phyloP scores from a whole-genome alignment of 2,888 invertebrate genomes.

The Ptychoptera albimana region DNA sequence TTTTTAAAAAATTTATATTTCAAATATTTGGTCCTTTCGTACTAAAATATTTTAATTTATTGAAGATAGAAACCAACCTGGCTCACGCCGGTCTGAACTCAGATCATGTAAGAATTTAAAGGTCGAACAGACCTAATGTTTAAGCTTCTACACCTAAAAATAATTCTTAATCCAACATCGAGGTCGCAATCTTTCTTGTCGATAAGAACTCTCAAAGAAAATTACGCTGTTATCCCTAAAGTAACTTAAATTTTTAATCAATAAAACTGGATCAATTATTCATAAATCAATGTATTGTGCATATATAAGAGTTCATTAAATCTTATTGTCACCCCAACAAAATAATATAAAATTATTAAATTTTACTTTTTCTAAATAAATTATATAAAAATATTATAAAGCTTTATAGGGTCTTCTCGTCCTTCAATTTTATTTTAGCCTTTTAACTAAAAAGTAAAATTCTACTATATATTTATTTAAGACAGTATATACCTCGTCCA shows the following conservation, averaged over 20 bases:
- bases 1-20: slow-evolving; percentile 34
- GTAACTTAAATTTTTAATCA: slow-evolving; percentile 56
- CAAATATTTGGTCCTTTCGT: slow-evolving; percentile 58
- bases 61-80: slow-evolving; percentile 77
- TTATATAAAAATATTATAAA: slow-evolving; percentile 33
- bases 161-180: slow-evolving; percentile 73
- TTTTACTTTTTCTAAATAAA: slow-evolving; percentile 26
- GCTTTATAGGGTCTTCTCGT: slow-evolving; percentile 70
- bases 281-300: slow-evolving; percentile 28
- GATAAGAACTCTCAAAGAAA: slow-evolving; percentile 57
- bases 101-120: slow-evolving; percentile 75
- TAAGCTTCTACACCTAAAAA: slow-evolving; percentile 48
- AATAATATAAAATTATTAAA: slow-evolving; percentile 30
- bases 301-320: slow-evolving; percentile 37
- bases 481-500: slow-evolving; percentile 47
- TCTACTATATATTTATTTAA: slow-evolving; percentile 36
- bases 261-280: slow-evolving; percentile 38
- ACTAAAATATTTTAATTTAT: slow-evolving; percentile 43
- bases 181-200: slow-evolving; percentile 64
- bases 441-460: slow-evolving; percentile 47
- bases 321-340: slow-evolving; percentile 49
- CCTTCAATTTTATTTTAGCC: slow-evolving; percentile 46
- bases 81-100: slow-evolving; percentile 76
- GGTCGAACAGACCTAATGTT: slow-evolving; percentile 65
- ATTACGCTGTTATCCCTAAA: slow-evolving; percentile 77